Conservation (phyloP, 2,113 vertebrate species). For the Lampris megalopsis region DNA sequence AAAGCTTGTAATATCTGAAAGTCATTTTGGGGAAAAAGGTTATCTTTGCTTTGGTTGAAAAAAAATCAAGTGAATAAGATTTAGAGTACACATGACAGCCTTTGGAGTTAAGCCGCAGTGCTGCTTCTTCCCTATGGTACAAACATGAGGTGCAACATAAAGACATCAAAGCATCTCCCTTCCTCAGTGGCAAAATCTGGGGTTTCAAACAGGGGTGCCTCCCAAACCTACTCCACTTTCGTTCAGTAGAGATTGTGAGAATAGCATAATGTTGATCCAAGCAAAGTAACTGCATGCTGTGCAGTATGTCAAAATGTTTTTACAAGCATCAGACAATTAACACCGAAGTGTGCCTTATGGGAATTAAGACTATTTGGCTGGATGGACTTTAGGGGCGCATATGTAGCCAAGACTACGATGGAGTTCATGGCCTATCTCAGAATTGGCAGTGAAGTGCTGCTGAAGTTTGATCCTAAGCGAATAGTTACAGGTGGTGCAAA, state of each 20-base stretch:
- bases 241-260: background rate
- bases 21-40: background rate
- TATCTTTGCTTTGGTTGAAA: background rate
- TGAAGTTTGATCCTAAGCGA: constrained; percentile 10
- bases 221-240: background rate
- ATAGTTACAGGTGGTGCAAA: constrained; percentile 13
- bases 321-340: background rate
- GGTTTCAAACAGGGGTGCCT: background rate
- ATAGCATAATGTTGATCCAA: background rate
- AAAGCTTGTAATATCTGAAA: constrained; percentile 5
- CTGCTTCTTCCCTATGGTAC: background rate
- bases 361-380: background rate
- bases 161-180: constrained; percentile 41
- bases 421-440: background rate
- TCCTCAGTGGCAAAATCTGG: background rate
- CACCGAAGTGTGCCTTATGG: background rate
- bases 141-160: constrained; percentile 18
- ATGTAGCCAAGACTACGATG: background rate
- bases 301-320: background rate
- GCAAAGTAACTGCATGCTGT: background rate
- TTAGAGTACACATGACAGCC: constrained; percentile 8
- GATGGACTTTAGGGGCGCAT: background rate
- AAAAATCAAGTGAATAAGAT: constrained; percentile 9
- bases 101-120: constrained; percentile 9
- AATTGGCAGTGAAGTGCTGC: background rate